Evolutionary conservation across 2,797 vertebrate species (phyloP).

Genomic region (Aulostomus chinensis): DNA sequence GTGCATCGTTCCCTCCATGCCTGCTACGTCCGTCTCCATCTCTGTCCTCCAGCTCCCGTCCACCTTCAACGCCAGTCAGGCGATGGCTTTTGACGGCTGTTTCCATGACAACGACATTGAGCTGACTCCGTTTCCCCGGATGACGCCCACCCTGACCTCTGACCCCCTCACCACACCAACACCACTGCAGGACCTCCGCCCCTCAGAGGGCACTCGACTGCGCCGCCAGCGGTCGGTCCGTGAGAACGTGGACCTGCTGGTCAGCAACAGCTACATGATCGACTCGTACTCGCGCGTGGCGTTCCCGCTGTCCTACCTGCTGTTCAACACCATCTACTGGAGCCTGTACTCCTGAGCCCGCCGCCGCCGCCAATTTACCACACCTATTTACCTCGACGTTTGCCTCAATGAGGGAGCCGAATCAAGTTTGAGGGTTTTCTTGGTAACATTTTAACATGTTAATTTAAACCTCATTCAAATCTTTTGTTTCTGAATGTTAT

Average conservation of each 20-base stretch:
- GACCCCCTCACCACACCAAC: constrained; percentile 38
- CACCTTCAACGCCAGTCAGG: constrained; percentile 85
- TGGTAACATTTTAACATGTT: too few species aligned
- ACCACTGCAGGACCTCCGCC: constrained; percentile 45
- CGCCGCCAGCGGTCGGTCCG: constrained; percentile 82
- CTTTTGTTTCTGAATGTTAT: too few species aligned
- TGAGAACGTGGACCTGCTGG: constrained; percentile 83
- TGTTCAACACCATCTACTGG: constrained; percentile 94
- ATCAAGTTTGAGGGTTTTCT: too few species aligned
- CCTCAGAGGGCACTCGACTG: constrained; percentile 67
- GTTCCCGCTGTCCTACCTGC: constrained; percentile 88
- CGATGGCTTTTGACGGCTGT: constrained; percentile 91
- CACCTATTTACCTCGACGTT: too few species aligned
- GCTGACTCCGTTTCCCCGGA: constrained; percentile 71
- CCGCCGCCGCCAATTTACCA: too few species aligned
- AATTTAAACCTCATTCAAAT: too few species aligned
- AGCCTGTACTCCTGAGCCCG: constrained; percentile 84
- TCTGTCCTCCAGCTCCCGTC: constrained; percentile 84
- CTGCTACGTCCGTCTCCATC: neutral
- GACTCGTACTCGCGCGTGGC: constrained; percentile 91
- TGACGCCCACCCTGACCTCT: constrained; percentile 35
- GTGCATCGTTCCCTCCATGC: too few species aligned
- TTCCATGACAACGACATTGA: constrained; percentile 86
- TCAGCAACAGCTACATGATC: constrained; percentile 90
- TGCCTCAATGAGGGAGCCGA: too few species aligned